Evolutionary conservation across 2,797 vertebrate species (phyloP).

Genomic region (Coendou prehensilis): DNA sequence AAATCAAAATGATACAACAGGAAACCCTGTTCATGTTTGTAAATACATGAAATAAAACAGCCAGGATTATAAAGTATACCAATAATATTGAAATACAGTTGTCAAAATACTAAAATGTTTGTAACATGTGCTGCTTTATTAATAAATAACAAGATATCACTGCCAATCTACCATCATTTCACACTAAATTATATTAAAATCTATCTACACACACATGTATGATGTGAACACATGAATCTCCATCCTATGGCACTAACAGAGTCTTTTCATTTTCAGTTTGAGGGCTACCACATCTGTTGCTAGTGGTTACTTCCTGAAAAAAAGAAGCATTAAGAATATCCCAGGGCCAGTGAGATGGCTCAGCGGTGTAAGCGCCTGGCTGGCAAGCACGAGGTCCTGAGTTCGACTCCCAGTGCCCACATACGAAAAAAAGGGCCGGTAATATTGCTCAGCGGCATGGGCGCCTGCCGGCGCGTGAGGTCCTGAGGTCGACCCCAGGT

Average conservation of each 20-base stretch:
- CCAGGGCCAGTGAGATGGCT: too few species aligned
- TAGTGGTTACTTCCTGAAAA: neutral
- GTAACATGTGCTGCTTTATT: slow-evolving; percentile 36
- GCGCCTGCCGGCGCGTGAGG: too few species aligned
- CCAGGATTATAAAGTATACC: neutral
- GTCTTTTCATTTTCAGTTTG: neutral
- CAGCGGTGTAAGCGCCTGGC: too few species aligned
- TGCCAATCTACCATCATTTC: slow-evolving; percentile 20
- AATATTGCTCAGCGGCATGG: too few species aligned
- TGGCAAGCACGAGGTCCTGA: too few species aligned
- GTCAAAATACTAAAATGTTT: slow-evolving; percentile 20
- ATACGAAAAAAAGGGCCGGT: too few species aligned
- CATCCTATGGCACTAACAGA: neutral
- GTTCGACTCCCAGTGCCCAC: too few species aligned
- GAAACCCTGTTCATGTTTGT: slow-evolving; percentile 39
- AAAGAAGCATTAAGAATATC: neutral
- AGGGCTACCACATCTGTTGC: neutral
- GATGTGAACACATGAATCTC: neutral
- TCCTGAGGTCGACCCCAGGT: too few species aligned
- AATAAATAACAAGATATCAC: slow-evolving; percentile 35
- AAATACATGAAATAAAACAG: slow-evolving; percentile 58
- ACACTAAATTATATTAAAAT: slow-evolving; percentile 17
- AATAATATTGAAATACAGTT: slow-evolving; percentile 39
- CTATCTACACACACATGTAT: neutral
- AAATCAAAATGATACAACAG: slow-evolving; percentile 67